These are phyloP conservation scores for Chironomus tepperi DNA, from an alignment of 1,140 invertebrate genomes.

Conservation along the genomic window DNA sequence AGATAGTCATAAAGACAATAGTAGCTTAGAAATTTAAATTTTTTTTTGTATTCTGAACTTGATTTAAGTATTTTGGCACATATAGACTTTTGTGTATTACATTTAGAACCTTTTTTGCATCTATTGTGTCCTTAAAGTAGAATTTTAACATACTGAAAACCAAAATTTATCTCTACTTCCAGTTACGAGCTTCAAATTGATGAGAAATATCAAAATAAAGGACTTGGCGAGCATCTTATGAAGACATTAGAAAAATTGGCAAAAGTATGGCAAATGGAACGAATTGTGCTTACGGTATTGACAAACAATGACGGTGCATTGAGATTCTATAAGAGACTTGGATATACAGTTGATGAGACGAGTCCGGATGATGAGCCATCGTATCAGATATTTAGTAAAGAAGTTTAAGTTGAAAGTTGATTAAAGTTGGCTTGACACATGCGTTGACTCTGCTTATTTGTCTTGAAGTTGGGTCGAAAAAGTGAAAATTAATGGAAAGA, in stretches of 20 bases:
- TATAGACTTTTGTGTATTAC: too few relatives aligned
- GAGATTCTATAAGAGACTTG: conserved; percentile 61
- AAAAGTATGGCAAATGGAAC: conserved; percentile 58
- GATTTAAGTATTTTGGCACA: too few relatives aligned
- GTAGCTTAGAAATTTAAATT: too few relatives aligned
- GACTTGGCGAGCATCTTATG: conserved; percentile 74
- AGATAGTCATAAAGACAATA: too few relatives aligned
- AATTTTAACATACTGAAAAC: too few relatives aligned
- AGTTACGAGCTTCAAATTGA: conserved; percentile 81
- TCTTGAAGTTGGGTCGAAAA: too few relatives aligned
- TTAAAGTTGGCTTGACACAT: too few relatives aligned
- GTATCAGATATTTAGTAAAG: conserved; percentile 48
- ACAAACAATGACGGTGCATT: conserved; percentile 60
- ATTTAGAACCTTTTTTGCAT: too few relatives aligned
- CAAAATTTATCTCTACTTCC: conserved; percentile 29
- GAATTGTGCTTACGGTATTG: conserved; percentile 73
- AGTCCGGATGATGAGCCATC: conserved; percentile 45
- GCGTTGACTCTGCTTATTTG: too few relatives aligned
- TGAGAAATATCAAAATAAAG: conserved; percentile 51
- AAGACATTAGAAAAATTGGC: conserved; percentile 66
- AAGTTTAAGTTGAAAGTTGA: conserved; percentile 27
- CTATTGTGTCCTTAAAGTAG: too few relatives aligned
- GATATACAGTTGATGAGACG: conserved; percentile 44
- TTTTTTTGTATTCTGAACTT: too few relatives aligned
- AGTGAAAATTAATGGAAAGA: too few relatives aligned